phyloP scores from a whole-genome alignment of 35 echinoderm and acorn worm genomes.

The Hemicentrotus pulcherrimus region DNA sequence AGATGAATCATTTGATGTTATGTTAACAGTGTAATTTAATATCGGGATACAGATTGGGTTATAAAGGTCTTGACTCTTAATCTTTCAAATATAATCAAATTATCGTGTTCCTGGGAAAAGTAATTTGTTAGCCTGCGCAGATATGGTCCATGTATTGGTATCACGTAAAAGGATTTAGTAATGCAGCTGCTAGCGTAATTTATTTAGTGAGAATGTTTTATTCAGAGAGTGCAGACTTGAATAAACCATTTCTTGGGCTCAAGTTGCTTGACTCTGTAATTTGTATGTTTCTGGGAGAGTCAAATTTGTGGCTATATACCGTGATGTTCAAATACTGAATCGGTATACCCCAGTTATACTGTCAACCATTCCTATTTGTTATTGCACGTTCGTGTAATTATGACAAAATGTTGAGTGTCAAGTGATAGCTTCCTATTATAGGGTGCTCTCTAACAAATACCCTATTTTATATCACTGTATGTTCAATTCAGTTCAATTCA shows the following conservation, averaged over 20 bases:
- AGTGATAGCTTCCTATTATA: too few species aligned
- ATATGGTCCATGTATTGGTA: neutral
- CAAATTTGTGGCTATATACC: too few species aligned
- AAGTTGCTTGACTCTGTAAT: neutral
- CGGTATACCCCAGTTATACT: too few species aligned
- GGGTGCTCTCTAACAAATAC: too few species aligned
- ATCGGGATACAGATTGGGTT: neutral
- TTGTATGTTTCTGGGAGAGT: too few species aligned
- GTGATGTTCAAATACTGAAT: too few species aligned
- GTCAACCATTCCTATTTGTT: too few species aligned
- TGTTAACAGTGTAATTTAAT: neutral
- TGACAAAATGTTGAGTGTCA: too few species aligned
- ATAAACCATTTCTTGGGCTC: neutral
- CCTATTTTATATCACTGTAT: too few species aligned
- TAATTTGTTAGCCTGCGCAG: neutral
- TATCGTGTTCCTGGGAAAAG: neutral
- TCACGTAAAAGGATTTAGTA: neutral
- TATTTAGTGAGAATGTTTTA: conserved; percentile 5
- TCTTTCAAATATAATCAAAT: neutral
- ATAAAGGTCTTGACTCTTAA: neutral
- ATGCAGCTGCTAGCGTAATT: neutral
- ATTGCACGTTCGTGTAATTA: too few species aligned
- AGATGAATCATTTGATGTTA: neutral
- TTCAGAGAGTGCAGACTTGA: neutral
- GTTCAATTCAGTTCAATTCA: too few species aligned